Conservation (phyloP, 2,797 vertebrate genomes). For the Choloepus didactylus region DNA sequence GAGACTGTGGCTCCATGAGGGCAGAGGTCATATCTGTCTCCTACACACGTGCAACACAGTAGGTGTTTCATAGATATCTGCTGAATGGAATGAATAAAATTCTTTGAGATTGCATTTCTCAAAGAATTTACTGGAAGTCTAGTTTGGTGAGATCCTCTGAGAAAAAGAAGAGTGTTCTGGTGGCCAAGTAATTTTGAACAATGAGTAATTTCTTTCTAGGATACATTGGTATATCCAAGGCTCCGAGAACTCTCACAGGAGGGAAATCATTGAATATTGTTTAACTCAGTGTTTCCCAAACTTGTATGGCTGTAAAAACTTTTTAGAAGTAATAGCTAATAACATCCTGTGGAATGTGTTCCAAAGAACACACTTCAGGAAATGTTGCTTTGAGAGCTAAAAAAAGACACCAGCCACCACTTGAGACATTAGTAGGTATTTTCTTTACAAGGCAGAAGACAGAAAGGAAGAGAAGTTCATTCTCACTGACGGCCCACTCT, state of each 20-base stretch:
- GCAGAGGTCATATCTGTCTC: background rate
- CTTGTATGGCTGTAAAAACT: background rate
- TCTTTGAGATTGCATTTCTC: background rate
- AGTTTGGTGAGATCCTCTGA: background rate
- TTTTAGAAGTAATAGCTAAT: background rate
- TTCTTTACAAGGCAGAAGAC: background rate
- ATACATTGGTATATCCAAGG: background rate
- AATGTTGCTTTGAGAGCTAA: background rate
- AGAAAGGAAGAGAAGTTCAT: background rate
- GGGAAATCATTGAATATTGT: background rate
- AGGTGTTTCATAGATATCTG: slow-evolving; percentile 24
- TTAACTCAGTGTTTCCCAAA: slow-evolving; percentile 28
- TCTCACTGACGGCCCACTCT: background rate
- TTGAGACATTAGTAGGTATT: background rate
- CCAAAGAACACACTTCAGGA: background rate
- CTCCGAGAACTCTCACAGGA: background rate
- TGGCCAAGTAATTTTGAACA: background rate
- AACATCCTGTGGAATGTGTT: background rate
- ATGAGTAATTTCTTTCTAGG: background rate
- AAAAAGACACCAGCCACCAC: background rate
- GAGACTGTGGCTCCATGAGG: background rate
- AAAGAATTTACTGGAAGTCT: slow-evolving; percentile 10
- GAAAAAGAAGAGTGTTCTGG: background rate
- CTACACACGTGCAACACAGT: background rate
- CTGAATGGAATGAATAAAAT: background rate